Evolutionary conservation across 2,888 invertebrate genomes (phyloP), one percentile per base, ranked within the genome.

Genomic region (Ennomos quercinarius): DNA sequence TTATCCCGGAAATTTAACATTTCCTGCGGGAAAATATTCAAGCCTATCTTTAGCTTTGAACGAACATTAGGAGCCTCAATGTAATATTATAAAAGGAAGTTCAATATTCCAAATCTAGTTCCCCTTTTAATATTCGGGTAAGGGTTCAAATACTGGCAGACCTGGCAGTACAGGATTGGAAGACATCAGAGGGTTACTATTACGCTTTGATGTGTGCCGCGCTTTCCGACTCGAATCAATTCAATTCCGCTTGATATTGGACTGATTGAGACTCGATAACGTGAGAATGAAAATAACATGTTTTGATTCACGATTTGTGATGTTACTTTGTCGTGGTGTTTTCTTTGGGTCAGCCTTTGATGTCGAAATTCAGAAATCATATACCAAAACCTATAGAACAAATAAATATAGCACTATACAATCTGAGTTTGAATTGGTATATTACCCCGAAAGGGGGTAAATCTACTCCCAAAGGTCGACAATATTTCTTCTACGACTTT

Each of bases 261-360:
- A 57, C 6, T 27, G 27, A 27, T 27, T 27, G 27, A 27, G 27
- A 27, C 51, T 51, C 38, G 44, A 57, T 53, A 49, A 42, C 35
- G 47, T 34, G 37, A 36, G 37, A 52, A 9, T 37, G 11, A 55
- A 55, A 49, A 51, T 47, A 57, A 61, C 44, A 45, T 63, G 46
- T 52, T 60, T 45, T 59, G 37, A 46, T 53, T 63, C 38, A 17
- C 12, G 6, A n/a, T 9, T 12, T 13, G 41, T 40, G 27, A 27
- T 17, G 27, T 27, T 27, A 27, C 43, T 63, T 54, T 44, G 55
- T 13, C 9, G 5, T 40, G 36, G 3, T 9, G 27, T 36, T 40
- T 38, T 42, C 13, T 36, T 40, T 40, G 50, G 54, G 48, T 42
- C 49, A 45, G 11, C 49, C 37, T 54, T 61, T 61, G 61, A 51